Evolutionary conservation across 2,797 vertebrate species (phyloP).

Genomic region (Bradypus variegatus): DNA sequence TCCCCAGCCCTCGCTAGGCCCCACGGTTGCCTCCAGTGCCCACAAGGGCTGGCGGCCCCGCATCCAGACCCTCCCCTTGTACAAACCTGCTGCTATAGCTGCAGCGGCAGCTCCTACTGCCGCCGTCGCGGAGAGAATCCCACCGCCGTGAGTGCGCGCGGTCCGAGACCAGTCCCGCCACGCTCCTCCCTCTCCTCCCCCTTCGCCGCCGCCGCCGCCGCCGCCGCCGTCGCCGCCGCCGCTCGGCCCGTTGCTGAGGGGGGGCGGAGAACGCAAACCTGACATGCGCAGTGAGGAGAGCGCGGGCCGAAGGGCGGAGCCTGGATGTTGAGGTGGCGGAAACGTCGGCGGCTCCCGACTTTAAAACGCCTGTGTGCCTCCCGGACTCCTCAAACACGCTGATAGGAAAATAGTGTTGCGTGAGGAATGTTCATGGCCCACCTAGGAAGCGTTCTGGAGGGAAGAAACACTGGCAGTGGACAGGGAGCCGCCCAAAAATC

Average conservation of each 20-base stretch:
- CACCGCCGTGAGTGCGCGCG: background rate
- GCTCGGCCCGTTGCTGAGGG: constrained; percentile 65
- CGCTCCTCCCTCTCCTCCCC: constrained; percentile 50
- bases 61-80: background rate
- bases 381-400: rapidly evolving
- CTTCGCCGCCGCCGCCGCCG: background rate
- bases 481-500: background rate
- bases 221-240: background rate
- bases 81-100: background rate
- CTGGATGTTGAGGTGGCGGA: constrained; percentile 8
- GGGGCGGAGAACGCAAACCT: constrained; percentile 16
- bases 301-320: constrained; percentile 49
- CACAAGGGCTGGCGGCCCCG: background rate
- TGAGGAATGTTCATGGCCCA: background rate
- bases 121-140: background rate
- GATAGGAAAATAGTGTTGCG: background rate
- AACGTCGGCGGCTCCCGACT: background rate
- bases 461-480: background rate
- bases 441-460: background rate
- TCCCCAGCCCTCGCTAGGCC: constrained; percentile 45
- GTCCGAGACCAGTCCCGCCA: constrained; percentile 6
- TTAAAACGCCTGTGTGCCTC: background rate
- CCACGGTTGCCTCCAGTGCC: background rate
- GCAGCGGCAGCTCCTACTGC: background rate
- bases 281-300: constrained; percentile 56